Conservation (phyloP, 2,888 invertebrate genomes). For the Heliconius aoede region DNA sequence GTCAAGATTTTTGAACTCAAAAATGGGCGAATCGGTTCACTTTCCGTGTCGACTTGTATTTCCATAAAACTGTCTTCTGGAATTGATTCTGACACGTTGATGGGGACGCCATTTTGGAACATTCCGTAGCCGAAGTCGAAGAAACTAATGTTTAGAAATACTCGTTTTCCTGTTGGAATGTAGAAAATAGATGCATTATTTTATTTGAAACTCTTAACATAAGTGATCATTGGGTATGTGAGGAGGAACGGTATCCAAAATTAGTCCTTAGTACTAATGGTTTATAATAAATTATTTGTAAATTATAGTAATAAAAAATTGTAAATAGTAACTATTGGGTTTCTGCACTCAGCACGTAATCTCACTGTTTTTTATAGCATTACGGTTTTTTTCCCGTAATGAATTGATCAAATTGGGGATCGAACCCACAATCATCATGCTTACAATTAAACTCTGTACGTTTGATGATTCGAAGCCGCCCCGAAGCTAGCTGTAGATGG, state of each 20-base stretch:
- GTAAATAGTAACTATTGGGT: background rate
- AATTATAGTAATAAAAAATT: background rate
- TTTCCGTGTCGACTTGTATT: slow-evolving; percentile 84
- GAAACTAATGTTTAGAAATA: slow-evolving; percentile 88
- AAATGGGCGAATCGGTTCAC: slow-evolving; percentile 83
- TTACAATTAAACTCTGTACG: no score
- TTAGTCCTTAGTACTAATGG: background rate
- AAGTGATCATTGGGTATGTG: background rate
- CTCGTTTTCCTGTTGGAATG: slow-evolving; percentile 80
- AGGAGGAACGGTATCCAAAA: background rate
- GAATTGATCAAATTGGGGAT: no score
- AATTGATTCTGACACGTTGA: slow-evolving; percentile 61
- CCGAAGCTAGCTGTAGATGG: no score
- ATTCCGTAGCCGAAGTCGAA: slow-evolving; percentile 82
- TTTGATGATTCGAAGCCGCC: no score
- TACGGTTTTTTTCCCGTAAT: no score
- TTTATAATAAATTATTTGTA: no score
- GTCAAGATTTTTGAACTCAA: slow-evolving; percentile 81
- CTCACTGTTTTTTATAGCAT: no score
- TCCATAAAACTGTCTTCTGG: slow-evolving; percentile 78
- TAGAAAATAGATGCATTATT: slow-evolving; percentile 9
- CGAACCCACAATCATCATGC: no score
- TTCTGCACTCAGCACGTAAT: no score
- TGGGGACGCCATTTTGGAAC: slow-evolving; percentile 70
- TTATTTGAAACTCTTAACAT: no score